Base-by-base conservation (phyloP, 2,888 invertebrate genomes). In the Synergus itoensis region DNA sequence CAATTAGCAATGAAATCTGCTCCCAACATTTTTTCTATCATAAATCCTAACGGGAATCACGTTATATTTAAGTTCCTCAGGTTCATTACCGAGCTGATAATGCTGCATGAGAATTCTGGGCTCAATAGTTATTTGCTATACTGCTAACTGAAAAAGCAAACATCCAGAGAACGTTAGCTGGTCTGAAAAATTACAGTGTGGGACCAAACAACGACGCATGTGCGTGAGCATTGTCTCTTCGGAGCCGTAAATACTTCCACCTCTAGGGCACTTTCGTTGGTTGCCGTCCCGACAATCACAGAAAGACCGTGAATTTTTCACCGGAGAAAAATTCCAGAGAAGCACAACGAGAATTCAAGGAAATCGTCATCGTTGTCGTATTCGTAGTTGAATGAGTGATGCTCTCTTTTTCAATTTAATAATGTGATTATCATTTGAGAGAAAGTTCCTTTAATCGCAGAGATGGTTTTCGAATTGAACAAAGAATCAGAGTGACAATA, bases 221-320 rank as follows among this genome's bases (percentile, higher is more conserved):
- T 80, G 80, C 76, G 81, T 80, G 77, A 67, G 89, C 89, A 89
- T 89, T 89, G 89, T 89, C 87, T 88, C 86, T 81, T 80, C 83
- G 82, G 82, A 86, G 87, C 86, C 89, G 87, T 89, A 89, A 89
- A 89, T 89, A 89, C 86, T 88, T 88, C 86, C 84, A 83, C 79
- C 81, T 82, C 81, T 82, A 79, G 84, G 78, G 81, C 80, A 83
- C 84, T 85, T 86, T 85, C 84, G 85, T 83, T 77, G 79, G 67
- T 80, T 77, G 79, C 69, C 80, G 81, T 76, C 79, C 73, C 80
- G 81, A 81, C 81, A 82, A 84, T 82, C 79, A 80, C 82, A 82
- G 79, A 81, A 81, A 84, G 80, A 80, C 75, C 81, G 76, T 79
- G 77, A 78, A 77, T 41, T 81, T 83, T 80, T 82, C 80, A 81